phyloP scores from a whole-genome alignment of 2,888 invertebrate genomes.

The Brachynemurus nebulosus region DNA sequence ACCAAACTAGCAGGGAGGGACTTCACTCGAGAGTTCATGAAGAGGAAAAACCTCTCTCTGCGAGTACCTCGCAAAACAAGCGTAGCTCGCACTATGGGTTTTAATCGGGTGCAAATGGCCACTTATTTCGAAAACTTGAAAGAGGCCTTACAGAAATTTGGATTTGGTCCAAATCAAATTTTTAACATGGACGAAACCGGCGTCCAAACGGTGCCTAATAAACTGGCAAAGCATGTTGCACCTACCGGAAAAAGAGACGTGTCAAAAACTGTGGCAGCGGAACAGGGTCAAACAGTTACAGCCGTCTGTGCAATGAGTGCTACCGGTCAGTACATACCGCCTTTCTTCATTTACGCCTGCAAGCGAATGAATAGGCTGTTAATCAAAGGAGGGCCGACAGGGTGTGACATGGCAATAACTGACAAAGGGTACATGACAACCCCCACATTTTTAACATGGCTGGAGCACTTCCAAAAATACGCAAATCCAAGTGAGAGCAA shows the following conservation, averaged over 20 bases:
- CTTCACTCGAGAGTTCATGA: background rate
- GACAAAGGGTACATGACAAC: background rate
- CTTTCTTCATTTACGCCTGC: slow-evolving; percentile 21
- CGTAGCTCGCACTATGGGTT: slow-evolving; percentile 20
- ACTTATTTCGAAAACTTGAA: no score
- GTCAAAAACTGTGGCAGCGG: slow-evolving; percentile 18
- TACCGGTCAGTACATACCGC: slow-evolving; percentile 22
- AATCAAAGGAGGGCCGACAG: background rate
- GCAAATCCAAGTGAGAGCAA: slow-evolving; percentile 5
- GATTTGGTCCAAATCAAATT: slow-evolving; percentile 17
- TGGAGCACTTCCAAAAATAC: background rate
- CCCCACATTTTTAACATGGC: background rate
- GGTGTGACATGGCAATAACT: background rate
- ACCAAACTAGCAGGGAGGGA: background rate
- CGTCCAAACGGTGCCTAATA: slow-evolving; percentile 21
- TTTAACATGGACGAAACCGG: no score
- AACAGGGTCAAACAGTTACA: slow-evolving; percentile 19
- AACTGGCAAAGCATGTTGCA: slow-evolving; percentile 19
- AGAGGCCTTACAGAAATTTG: slow-evolving; percentile 16
- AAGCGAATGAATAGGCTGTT: slow-evolving; percentile 16
- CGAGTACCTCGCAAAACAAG: slow-evolving; percentile 13
- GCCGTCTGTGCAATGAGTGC: slow-evolving; percentile 21
- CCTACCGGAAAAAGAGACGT: slow-evolving; percentile 20
- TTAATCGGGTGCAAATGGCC: slow-evolving; percentile 21
- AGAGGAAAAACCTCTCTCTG: background rate